Evolutionary conservation across 2,797 vertebrate genomes (phyloP).

Genomic region (Tympanoctomys barrerae): DNA sequence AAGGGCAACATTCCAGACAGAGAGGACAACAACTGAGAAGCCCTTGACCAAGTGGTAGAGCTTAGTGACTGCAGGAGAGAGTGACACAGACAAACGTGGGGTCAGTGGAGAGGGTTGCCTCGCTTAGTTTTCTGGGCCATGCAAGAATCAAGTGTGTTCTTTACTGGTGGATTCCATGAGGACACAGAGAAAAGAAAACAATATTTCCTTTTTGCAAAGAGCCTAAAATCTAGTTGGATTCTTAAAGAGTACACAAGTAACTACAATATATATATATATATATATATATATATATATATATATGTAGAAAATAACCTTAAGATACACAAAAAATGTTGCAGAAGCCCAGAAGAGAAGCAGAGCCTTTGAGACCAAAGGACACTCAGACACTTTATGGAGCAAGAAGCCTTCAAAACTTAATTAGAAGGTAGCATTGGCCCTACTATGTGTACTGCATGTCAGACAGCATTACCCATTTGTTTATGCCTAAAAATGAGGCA

Average conservation of each 20-base stretch:
- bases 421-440: not conserved
- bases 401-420: not conserved
- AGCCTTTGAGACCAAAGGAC: not conserved
- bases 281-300: accelerated
- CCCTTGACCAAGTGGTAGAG: not conserved
- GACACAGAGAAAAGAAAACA: not conserved
- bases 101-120: not conserved
- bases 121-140: not conserved
- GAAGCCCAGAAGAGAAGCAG: not conserved
- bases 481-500: not conserved
- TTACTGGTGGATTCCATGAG: not conserved
- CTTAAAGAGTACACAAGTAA: not conserved
- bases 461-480: not conserved
- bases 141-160: not conserved
- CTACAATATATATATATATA: accelerated
- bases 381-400: not conserved
- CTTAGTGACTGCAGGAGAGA: not conserved
- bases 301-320: not conserved
- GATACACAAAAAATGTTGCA: not conserved
- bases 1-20: not conserved
- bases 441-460: not conserved
- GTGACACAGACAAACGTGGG: not conserved
- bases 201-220: not conserved
- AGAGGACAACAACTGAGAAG: not conserved
- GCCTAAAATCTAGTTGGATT: not conserved